Evolutionary conservation across 2,797 vertebrate species (phyloP), one percentile per base, ranked within the genome.

Genomic region (Fistularia commersonii): DNA sequence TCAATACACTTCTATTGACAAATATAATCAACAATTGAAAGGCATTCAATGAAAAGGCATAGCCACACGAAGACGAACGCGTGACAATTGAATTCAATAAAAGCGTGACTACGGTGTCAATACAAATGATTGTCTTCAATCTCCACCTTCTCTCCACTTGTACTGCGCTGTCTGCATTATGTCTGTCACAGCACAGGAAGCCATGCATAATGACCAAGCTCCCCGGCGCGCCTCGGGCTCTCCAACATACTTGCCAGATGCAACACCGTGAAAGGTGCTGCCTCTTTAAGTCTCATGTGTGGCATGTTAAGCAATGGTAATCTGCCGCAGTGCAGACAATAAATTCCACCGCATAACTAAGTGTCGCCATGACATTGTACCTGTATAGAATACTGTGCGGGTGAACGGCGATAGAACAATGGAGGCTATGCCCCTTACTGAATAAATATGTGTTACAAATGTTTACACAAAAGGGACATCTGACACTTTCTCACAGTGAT

Each of bases 251-350:
- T 77, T 82, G 75, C 81, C 83, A 86, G 77, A 88, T 83, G 76
- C 81, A 72, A 78, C 69, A 62, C 74, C 59, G 58, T 52, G 64
- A 80, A 82, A 83, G 78, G 74, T 77, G 69, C 85, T 87, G 79
- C 76, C 79, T 77, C 84, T 87, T 86, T 82, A 85, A 86, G 83
- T 87, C 85, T 85, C 83, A 74, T 81, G 84, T 79, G 87, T 80
- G 78, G 83, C 82, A 86, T 88, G 85, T 87, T 88, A 87, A 90
- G 86, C 86, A 85, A 82, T 74, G 77, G 81, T 89, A 88, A 90
- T 90, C 86, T 90, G 87, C 88, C 73, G 81, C 89, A 87, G 79
- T 89, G 85, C 85, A 89, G 86, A 85, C 85, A 87, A 87, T 83
- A 87, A 84, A 88, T 88, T 82, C 77, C 74, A 66, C 84, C 74